phyloP scores from a whole-genome alignment of 2,888 invertebrate genomes.

The Cyaniris semiargus region DNA sequence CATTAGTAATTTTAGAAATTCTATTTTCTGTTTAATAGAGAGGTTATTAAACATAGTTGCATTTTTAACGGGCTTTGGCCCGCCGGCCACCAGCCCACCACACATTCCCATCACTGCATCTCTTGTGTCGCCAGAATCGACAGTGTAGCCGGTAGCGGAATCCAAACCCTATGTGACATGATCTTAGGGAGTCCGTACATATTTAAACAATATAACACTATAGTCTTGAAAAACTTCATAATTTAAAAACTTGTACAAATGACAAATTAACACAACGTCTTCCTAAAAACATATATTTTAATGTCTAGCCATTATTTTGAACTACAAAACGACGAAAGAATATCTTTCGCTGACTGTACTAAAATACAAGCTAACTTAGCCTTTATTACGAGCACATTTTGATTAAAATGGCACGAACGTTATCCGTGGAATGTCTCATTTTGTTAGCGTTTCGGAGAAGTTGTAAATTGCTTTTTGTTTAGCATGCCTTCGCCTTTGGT shows the following conservation, averaged over 20 bases:
- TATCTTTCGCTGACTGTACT: constrained; percentile 4
- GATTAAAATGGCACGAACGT: constrained; percentile 34
- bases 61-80: too few species aligned
- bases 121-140: too few species aligned
- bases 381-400: constrained; percentile 35
- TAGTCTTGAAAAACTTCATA: too few species aligned
- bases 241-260: too few species aligned
- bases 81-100: too few species aligned
- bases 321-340: neutral
- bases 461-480: constrained; percentile 33
- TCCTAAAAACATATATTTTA: neutral
- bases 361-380: constrained; percentile 37
- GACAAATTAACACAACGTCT: neutral
- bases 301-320: neutral
- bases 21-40: neutral
- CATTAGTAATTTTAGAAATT: constrained; percentile 6
- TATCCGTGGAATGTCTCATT: constrained; percentile 26
- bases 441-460: constrained; percentile 38
- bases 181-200: too few species aligned
- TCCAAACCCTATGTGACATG: too few species aligned
- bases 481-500: constrained; percentile 31
- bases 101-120: too few species aligned
- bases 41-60: too few species aligned
- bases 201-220: too few species aligned
- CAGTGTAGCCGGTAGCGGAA: too few species aligned